phyloP scores from a whole-genome alignment of 2,797 vertebrate species.

The Poeciliopsis presidionis region DNA sequence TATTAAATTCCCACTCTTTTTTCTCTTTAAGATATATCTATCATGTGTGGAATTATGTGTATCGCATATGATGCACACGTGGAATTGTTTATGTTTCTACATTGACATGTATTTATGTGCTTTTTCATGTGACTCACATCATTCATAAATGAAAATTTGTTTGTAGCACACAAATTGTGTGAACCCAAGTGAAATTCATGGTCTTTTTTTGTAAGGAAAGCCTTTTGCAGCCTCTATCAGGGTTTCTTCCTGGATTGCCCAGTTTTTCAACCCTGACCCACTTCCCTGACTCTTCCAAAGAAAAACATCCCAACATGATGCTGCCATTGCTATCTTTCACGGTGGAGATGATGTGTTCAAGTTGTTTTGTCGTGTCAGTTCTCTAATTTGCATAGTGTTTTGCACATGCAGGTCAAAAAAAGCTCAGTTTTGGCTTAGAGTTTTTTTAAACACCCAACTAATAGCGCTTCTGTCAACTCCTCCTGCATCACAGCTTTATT shows the following conservation, averaged over 20 bases:
- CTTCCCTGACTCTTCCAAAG: background rate
- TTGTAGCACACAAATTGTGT: too few relatives aligned
- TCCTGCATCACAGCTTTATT: background rate
- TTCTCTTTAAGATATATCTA: too few relatives aligned
- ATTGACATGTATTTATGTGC: too few relatives aligned
- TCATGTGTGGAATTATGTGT: too few relatives aligned
- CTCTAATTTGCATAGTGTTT: background rate
- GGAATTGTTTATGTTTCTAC: too few relatives aligned
- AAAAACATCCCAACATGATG: background rate
- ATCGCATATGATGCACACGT: too few relatives aligned
- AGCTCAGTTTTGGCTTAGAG: background rate
- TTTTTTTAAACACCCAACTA: background rate
- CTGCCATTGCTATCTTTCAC: background rate
- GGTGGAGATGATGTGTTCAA: background rate
- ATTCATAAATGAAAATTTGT: too few relatives aligned
- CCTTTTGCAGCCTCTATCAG: background rate
- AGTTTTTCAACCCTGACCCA: background rate
- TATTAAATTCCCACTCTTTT: too few relatives aligned
- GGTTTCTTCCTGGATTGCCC: background rate
- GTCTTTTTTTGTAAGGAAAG: background rate
- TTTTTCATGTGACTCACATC: too few relatives aligned
- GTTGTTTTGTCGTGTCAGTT: background rate
- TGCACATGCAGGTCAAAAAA: background rate
- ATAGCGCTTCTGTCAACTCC: background rate
- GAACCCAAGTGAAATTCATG: too few relatives aligned